These are phyloP conservation scores for Aplochiton taeniatus DNA, from an alignment of 2,797 vertebrate genomes.

Conservation along the genomic window DNA sequence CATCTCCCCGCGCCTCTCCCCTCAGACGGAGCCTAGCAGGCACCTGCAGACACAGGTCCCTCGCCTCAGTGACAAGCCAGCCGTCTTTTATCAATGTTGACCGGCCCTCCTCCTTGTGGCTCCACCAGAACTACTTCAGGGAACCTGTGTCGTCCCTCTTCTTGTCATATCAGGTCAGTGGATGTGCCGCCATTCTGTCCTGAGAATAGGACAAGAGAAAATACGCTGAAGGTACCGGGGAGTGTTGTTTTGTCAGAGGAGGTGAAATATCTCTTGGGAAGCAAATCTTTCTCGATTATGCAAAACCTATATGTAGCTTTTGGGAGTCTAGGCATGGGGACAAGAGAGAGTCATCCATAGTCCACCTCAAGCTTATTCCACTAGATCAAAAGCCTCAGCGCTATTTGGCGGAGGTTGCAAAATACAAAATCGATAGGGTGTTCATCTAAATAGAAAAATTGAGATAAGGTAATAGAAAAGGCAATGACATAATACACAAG, in stretches of 20 bases:
- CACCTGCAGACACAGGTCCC: constrained; percentile 55
- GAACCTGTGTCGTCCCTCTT: constrained; percentile 63
- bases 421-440: too few species aligned
- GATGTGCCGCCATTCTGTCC: constrained; percentile 44
- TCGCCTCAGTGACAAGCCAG: constrained; percentile 49
- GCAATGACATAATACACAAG: constrained; percentile 12
- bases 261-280: constrained; percentile 47
- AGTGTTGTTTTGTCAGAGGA: constrained; percentile 27
- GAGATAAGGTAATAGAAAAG: too few species aligned
- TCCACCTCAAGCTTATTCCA: constrained; percentile 13
- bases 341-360: constrained; percentile 3
- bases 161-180: constrained; percentile 68
- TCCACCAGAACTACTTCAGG: constrained; percentile 39
- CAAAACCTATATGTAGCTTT: background rate
- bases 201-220: constrained; percentile 69
- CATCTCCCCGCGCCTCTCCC: constrained; percentile 40
- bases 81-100: constrained; percentile 77
- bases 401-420: too few species aligned
- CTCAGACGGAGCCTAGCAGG: constrained; percentile 50
- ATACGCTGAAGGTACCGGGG: constrained; percentile 60
- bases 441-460: too few species aligned
- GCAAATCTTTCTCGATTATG: constrained; percentile 20
- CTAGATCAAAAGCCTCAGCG: too few species aligned
- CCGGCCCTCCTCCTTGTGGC: constrained; percentile 64
- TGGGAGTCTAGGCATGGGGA: background rate